Base-by-base conservation (phyloP, 2,888 invertebrate genomes). In the Hipparchia semele region DNA sequence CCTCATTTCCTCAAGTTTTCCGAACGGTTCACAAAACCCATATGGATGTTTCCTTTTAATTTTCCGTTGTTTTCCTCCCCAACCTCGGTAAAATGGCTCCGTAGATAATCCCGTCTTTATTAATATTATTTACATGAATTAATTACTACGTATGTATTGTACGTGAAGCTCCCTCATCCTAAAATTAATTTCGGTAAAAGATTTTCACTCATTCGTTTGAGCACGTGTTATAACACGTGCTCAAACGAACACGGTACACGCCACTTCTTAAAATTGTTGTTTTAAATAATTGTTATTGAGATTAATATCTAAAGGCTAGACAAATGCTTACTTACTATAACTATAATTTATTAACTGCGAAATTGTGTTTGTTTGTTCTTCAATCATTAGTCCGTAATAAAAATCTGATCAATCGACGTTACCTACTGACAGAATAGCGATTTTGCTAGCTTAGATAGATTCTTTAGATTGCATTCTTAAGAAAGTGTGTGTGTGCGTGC, bases 21-120 rank as follows among this genome's bases (percentile, higher is more conserved):
- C 13, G 58, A 46, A 67, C 67, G 67, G 56, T 45, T 58, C 67
- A 67, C 58, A 58, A 67, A 67, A 46, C 46, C 67, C 56, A 46
- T 56, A 67, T 46, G 67, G 67, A 58, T 67, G 67, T 67, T 67
- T 67, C 46, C 67, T 67, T 67, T 67, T 58, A 56, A 67, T 67
- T 58, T 67, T 56, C 58, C 45, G 46, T 58, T 67, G 58, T 67
- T 67, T 58, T 58, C 58, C 58, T 67, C 58, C 67, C 67, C 58
- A 67, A 56, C 67, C 67, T 67, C 58, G 58, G 45, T 58, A 58
- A 23, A 66, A 67, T 46, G 54, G 67, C 45, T 46, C 58, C 67
- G 53, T 53, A 53, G 65, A 65, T 65, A 65, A 65, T 65, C 65
- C 65, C 23, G 33, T 65, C 65, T 53, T 65, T 65, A 65, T 65